Conservation (phyloP, 1,140 invertebrate genomes). For the Yoshiicerus persimilis region DNA sequence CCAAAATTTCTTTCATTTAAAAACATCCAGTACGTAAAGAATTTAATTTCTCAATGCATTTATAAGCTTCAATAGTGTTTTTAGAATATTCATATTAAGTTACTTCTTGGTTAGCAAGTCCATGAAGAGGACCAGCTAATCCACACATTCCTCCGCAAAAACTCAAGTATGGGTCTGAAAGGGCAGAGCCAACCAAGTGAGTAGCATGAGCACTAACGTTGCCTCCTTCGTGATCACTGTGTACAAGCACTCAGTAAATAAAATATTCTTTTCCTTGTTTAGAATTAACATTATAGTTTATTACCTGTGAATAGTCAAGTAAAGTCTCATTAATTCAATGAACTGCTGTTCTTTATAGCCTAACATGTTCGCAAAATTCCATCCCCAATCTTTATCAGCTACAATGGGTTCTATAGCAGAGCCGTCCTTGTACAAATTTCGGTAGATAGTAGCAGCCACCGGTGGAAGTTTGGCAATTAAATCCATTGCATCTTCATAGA, state of each 20-base stretch:
- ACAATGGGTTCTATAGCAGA: constrained; percentile 86
- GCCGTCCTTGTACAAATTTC: constrained; percentile 83
- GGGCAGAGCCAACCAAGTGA: constrained; percentile 90
- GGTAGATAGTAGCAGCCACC: constrained; percentile 92
- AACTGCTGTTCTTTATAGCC: constrained; percentile 84
- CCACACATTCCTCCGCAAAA: constrained; percentile 94
- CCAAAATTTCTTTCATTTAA: not conserved
- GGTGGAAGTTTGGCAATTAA: constrained; percentile 94
- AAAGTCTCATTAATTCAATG: constrained; percentile 90
- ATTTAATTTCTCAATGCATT: not conserved
- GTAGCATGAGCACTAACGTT: constrained; percentile 94
- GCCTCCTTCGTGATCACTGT: constrained; percentile 88
- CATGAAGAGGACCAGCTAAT: constrained; percentile 91
- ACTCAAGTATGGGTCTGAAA: constrained; percentile 92
- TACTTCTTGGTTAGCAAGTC: constrained; percentile 90
- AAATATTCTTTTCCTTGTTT: not conserved
- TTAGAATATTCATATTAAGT: constrained; percentile 23
- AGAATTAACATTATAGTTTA: not conserved
- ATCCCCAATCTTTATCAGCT: constrained; percentile 87
- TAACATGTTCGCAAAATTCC: constrained; percentile 90
- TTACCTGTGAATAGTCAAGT: constrained; percentile 90
- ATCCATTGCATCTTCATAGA: constrained; percentile 94
- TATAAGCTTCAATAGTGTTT: not conserved
- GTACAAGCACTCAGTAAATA: not conserved
- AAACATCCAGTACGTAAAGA: not conserved